Percentiles rank a stretch among this genome's conserved stretches.
Conservation (phyloP, 2,888 invertebrate genomes). For the Micropterix aruncella region DNA sequence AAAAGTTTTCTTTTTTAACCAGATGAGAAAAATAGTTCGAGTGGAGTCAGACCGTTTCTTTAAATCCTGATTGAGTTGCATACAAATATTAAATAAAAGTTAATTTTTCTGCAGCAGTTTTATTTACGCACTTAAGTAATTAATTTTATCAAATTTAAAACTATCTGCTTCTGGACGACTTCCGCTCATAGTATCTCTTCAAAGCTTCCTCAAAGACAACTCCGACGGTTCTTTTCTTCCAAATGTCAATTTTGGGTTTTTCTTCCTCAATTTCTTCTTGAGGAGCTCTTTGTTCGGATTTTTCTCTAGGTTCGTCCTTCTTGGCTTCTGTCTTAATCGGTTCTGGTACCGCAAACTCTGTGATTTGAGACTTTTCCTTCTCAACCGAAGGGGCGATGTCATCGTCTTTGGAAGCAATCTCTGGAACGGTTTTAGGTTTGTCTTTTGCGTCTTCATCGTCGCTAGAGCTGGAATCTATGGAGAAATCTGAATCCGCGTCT, state of each 20-base stretch:
- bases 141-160: too few species aligned
- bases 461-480: slow-evolving; percentile 41
- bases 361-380: slow-evolving; percentile 7
- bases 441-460: slow-evolving; percentile 26
- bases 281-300: slow-evolving; percentile 13
- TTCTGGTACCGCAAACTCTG: slow-evolving; percentile 9
- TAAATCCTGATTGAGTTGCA: too few species aligned
- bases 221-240: slow-evolving; percentile 77
- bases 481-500: slow-evolving; percentile 60
- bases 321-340: slow-evolving; percentile 8
- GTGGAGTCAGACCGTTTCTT: too few species aligned
- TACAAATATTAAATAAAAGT: too few species aligned
- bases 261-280: slow-evolving; percentile 13
- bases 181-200: slow-evolving; percentile 61
- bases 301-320: slow-evolving; percentile 8
- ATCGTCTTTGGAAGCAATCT: slow-evolving; percentile 12
- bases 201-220: slow-evolving; percentile 61
- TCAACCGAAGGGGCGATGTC: slow-evolving; percentile 13
- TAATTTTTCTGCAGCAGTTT: too few species aligned
- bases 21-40: too few species aligned
- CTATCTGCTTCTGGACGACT: slow-evolving; percentile 39
- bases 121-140: too few species aligned
- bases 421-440: slow-evolving; percentile 10
- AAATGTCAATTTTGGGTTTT: slow-evolving; percentile 54
- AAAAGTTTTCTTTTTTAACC: too few species aligned